Evolutionary conservation across 2,888 invertebrate species (phyloP).

Genomic region (Chirona hameri): DNA sequence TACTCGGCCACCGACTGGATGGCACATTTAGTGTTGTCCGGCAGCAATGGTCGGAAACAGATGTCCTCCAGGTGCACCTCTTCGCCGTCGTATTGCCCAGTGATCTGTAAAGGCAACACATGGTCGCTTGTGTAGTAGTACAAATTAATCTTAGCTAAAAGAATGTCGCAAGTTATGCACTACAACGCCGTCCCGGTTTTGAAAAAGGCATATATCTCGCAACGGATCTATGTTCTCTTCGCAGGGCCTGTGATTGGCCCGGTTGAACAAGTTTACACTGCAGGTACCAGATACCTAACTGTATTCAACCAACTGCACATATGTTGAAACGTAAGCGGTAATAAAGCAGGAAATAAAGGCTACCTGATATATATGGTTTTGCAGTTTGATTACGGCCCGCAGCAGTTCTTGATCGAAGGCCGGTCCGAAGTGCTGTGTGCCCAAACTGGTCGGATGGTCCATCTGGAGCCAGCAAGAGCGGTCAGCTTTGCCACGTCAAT

Average conservation of each 20-base stretch:
- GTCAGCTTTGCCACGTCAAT: slow-evolving; percentile 50
- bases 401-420: slow-evolving; percentile 80
- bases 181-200: too few species aligned
- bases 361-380: slow-evolving; percentile 66
- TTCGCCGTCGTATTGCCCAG: slow-evolving; percentile 36
- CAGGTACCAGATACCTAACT: too few species aligned
- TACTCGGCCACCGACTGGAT: slow-evolving; percentile 90
- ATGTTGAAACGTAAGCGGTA: too few species aligned
- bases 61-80: slow-evolving; percentile 65
- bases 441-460: slow-evolving; percentile 33
- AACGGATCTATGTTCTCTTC: too few species aligned
- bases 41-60: slow-evolving; percentile 84
- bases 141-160: too few species aligned
- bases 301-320: too few species aligned
- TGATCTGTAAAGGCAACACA: slow-evolving; percentile 3
- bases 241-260: too few species aligned
- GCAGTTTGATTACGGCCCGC: slow-evolving; percentile 63
- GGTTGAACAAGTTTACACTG: too few species aligned
- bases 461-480: slow-evolving; percentile 53
- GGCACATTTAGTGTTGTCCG: slow-evolving; percentile 68
- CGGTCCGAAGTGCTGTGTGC: slow-evolving; percentile 64
- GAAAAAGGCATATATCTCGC: too few species aligned
- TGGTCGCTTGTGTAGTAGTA: too few species aligned
- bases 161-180: too few species aligned
- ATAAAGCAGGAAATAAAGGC: too few species aligned